Percentiles rank a stretch among this genome's conserved stretches.
Conservation (phyloP, 1,140 invertebrate genomes). For the Drosophila santomea region DNA sequence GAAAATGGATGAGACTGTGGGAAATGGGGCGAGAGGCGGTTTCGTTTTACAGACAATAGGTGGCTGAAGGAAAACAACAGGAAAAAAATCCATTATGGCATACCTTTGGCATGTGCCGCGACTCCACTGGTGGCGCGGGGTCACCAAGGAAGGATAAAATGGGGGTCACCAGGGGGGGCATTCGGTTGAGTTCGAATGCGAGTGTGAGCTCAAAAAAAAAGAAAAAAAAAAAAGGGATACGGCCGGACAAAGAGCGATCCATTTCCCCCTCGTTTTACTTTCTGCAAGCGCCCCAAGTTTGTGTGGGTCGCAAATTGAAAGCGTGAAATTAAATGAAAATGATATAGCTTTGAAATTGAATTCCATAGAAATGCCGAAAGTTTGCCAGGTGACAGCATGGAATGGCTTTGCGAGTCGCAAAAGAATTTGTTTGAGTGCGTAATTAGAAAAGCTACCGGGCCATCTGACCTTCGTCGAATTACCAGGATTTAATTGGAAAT, state of each 20-base stretch:
- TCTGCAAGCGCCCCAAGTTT: neutral
- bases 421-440: constrained; percentile 19
- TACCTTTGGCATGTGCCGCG: constrained; percentile 54
- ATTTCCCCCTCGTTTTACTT: neutral
- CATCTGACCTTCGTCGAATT: neutral
- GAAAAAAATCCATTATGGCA: constrained; percentile 61
- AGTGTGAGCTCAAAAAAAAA: neutral
- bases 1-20: constrained; percentile 2
- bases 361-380: constrained; percentile 78
- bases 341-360: constrained; percentile 81
- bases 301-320: constrained; percentile 72
- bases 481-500: neutral
- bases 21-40: constrained; percentile 25
- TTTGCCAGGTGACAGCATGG: constrained; percentile 31
- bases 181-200: neutral
- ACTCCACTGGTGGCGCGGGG: constrained; percentile 25
- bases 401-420: neutral
- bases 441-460: constrained; percentile 7
- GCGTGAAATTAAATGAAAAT: constrained; percentile 81
- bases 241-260: constrained; percentile 15
- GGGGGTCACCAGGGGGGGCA: constrained; percentile 6
- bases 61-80: constrained; percentile 42
- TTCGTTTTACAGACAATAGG: constrained; percentile 70
- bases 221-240: constrained; percentile 29
- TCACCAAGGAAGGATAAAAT: constrained; percentile 26